Evolutionary conservation across 2,888 invertebrate species (phyloP), one percentile per base, ranked within the genome.

Genomic region (Parasteatoda lunata): DNA sequence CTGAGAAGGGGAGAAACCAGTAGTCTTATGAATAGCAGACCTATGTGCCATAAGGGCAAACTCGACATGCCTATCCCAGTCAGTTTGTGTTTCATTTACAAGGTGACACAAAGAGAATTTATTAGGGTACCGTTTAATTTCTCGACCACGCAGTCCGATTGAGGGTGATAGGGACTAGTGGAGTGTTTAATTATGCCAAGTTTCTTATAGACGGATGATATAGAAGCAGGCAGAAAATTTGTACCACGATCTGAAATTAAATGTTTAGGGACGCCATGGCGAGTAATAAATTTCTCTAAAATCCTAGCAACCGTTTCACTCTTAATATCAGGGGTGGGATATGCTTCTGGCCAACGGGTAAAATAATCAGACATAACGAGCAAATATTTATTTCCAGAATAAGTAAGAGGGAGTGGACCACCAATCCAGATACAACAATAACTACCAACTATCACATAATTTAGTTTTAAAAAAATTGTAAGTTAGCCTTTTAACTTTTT

Each of bases 311-410:
- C 71, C 9, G 71, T 71, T 30, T n/a, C n/a, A 71, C 7, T 71
- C 47, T 71, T 51, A 52, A 51, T 73, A 64, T 80, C 48, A 11
- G 72, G 59, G 9, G 71, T 5, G 4, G 72, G 65, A 3, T 71
- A 71, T 5, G 49, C 47, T 13, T 71, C 64, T 5, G 65, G 49
- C 49, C 71, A 79, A 1, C 48, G 13, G 5, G 87, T 83, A n/a
- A 71, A 84, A 51, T 69, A 72, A 15, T 89, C 88, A 1, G 70
- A 66, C 1, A 87, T 9, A 0, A 89, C 87, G 3, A 89, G 13
- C n/a, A 89, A 79, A 64, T 89, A 87, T 11, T 64, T 68, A 51
- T 89, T 88, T 7, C 76, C 78, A 4, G 89, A 54, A 54, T 54
- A 54, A 54, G 54, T 54, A 9, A 54, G 54, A 7, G 54, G 3